Evolutionary conservation across 2,797 vertebrate species (phyloP), one percentile per base, ranked within the genome.

Genomic region (Chelonia mydas): DNA sequence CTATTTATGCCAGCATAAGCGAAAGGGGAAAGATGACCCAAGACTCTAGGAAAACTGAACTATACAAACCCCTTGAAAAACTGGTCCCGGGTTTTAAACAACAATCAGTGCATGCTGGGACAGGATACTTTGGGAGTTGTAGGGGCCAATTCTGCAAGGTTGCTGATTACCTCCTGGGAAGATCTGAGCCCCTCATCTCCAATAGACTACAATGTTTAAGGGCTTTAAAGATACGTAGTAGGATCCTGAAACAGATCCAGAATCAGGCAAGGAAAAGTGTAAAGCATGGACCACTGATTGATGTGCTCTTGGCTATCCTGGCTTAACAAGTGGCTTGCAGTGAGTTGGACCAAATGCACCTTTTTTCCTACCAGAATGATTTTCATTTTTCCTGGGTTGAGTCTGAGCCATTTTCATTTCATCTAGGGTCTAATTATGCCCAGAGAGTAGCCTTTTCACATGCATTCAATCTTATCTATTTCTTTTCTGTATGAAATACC

Each of bases 341-440:
- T 19, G 3, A 87, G 65, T 2, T 25, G 16, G 49, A 68, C n/a
- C 72, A 85, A 61, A 16, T 87, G 80, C 50, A 84, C 33, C 83
- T 49, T 90, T 57, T 54, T 82, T 28, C 83, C 61, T 47, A 25
- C 81, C 77, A 61, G 4, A 92, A 87, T 93, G 55, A 82, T 59
- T 90, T 95, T 45, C 27, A 9, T 74, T 49, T 89, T 91, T 65
- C 4, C 7, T 12, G 21, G 12, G 7, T 49, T 90, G 28, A 3
- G 7, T 74, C 91, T 47, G 51, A 94, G 45, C 33, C 17, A 80
- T 82, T 94, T 96, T 54, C 2, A 47, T 83, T 96, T 95, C 53
- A 87, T 21, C 33, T 87, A 6, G 5, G 84, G 47, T 25, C 79
- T 87, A 82, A 68, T 65, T 90, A 90, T 49, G 90, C 10, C 6